phyloP scores from a whole-genome alignment of 2,113 vertebrate species.

The Pelecanus crispus region DNA sequence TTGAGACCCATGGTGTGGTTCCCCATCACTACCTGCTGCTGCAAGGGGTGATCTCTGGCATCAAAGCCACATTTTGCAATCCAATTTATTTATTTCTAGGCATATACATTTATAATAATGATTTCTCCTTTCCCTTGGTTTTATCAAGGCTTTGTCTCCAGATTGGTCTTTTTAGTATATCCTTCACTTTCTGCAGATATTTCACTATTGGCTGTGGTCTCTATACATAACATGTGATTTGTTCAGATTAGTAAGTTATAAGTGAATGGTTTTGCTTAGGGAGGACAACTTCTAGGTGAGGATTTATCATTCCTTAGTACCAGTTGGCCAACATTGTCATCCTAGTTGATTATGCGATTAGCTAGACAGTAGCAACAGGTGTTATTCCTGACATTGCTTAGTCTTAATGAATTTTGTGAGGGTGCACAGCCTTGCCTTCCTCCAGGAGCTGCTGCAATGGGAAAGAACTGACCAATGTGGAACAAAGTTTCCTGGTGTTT shows the following conservation, averaged over 20 bases:
- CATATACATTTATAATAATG: not conserved
- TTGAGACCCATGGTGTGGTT: not conserved
- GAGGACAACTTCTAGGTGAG: not conserved
- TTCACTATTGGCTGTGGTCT: not conserved
- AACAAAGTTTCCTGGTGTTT: slow-evolving; percentile 19
- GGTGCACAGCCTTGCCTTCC: not conserved
- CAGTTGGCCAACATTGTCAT: not conserved
- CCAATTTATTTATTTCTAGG: not conserved
- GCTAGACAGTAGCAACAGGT: not conserved
- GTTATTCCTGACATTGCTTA: not conserved
- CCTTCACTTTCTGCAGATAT: not conserved
- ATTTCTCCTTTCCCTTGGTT: not conserved
- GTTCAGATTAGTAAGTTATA: not conserved
- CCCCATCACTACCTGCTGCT: not conserved
- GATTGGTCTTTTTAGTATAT: not conserved
- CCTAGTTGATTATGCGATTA: not conserved
- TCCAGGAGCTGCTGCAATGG: not conserved
- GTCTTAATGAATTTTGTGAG: not conserved
- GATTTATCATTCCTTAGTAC: not conserved
- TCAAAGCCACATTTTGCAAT: not conserved
- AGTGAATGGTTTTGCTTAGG: not conserved
- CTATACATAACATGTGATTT: not conserved
- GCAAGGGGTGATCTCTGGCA: not conserved
- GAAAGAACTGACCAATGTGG: not conserved
- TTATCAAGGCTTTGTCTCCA: not conserved